phyloP scores from a whole-genome alignment of 1,140 invertebrate species.

The Laupala kohalensis region DNA sequence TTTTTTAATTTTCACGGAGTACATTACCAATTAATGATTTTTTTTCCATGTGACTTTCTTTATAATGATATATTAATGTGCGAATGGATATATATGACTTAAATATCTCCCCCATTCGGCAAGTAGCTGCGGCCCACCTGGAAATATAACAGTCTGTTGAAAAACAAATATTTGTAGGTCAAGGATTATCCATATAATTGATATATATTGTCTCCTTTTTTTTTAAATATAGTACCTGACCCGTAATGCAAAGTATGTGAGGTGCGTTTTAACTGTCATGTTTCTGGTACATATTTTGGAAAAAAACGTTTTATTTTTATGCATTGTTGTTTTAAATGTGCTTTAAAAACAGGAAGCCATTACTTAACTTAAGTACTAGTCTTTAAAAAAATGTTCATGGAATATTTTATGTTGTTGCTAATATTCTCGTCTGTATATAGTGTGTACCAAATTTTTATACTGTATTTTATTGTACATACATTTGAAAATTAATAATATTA shows the following conservation, averaged over 20 bases:
- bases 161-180: too few relatives aligned
- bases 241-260: background rate
- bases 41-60: too few relatives aligned
- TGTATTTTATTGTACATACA: background rate
- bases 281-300: background rate
- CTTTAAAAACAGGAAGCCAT: background rate
- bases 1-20: too few relatives aligned
- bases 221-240: background rate
- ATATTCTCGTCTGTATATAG: background rate
- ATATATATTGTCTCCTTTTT: background rate
- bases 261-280: background rate
- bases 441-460: background rate
- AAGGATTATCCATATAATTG: too few relatives aligned
- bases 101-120: too few relatives aligned
- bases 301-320: background rate
- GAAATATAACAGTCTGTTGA: too few relatives aligned
- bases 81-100: too few relatives aligned
- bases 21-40: too few relatives aligned
- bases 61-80: too few relatives aligned
- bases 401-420: background rate
- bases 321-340: background rate
- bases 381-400: background rate
- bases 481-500: background rate
- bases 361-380: background rate
- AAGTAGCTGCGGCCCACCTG: too few relatives aligned